Percentiles rank a stretch among this genome's conserved stretches.
phyloP scores from a whole-genome alignment of 2,888 invertebrate genomes.

The Dorcus parallelipipedus region DNA sequence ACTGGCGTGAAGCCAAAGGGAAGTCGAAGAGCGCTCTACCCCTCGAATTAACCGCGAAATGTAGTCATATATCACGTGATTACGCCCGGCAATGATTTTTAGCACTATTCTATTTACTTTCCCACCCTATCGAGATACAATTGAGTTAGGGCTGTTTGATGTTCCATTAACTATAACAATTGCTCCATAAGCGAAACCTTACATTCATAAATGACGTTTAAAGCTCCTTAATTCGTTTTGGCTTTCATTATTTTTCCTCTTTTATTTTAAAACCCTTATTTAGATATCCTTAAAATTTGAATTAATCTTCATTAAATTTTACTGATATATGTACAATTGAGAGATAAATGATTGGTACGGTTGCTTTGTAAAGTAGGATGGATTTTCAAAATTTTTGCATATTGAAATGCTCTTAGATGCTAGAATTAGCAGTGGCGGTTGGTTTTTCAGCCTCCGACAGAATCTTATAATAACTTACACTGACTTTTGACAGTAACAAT shows the following conservation, averaged over 20 bases:
- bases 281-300: neutral
- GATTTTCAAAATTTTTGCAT: no score
- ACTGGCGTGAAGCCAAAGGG: slow-evolving; percentile 36
- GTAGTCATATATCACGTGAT: slow-evolving; percentile 46
- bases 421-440: no score
- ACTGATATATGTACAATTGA: no score
- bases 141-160: slow-evolving; percentile 27
- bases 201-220: no score
- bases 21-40: slow-evolving; percentile 26
- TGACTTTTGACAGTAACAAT: no score
- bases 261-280: neutral
- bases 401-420: no score
- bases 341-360: no score
- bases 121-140: slow-evolving; percentile 33
- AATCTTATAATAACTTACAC: no score
- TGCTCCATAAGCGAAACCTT: slow-evolving; percentile 4
- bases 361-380: no score
- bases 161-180: slow-evolving; percentile 17
- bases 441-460: no score
- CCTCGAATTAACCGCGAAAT: slow-evolving; percentile 45
- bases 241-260: neutral
- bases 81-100: slow-evolving; percentile 46
- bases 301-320: no score
- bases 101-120: slow-evolving; percentile 43
- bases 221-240: neutral